A percentile compares a stretch with the other conserved stretches of the same genome.
These are phyloP conservation scores for Hipparchia sbordonii DNA, from an alignment of 2,888 invertebrate genomes.

Conservation along the genomic window DNA sequence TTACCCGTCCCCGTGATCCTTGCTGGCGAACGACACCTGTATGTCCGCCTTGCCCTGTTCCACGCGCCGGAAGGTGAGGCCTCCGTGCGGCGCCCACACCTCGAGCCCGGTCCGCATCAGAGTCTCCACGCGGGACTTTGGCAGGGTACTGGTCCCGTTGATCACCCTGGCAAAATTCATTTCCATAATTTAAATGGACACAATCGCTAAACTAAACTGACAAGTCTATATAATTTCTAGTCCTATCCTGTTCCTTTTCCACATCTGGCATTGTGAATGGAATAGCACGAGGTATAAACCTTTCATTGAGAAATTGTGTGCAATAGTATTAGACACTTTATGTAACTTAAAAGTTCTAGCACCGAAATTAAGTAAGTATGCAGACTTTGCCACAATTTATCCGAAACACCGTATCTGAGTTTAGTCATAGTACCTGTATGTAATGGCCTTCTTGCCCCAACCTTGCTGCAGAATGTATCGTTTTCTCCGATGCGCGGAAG, in stretches of 20 bases:
- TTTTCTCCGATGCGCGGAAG: slow-evolving; percentile 61
- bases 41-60: slow-evolving; percentile 86
- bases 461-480: slow-evolving; percentile 85
- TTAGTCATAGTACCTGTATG: slow-evolving; percentile 81
- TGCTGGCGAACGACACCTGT: slow-evolving; percentile 86
- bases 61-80: slow-evolving; percentile 80
- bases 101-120: slow-evolving; percentile 85
- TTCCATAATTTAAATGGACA: neutral
- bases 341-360: too few species aligned
- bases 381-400: too few species aligned
- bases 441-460: slow-evolving; percentile 86
- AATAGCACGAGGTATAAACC: too few species aligned
- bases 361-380: too few species aligned
- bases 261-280: too few species aligned
- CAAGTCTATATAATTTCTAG: too few species aligned
- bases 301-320: too few species aligned
- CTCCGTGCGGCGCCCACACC: slow-evolving; percentile 87
- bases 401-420: too few species aligned
- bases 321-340: too few species aligned
- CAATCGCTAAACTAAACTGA: too few species aligned
- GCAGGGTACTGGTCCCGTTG: slow-evolving; percentile 86
- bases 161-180: slow-evolving; percentile 77
- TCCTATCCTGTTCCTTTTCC: too few species aligned
- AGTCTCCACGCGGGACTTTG: slow-evolving; percentile 77
- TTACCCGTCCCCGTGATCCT: slow-evolving; percentile 87